Conservation (phyloP, 1,140 invertebrate genomes). For the Euura lappo region DNA sequence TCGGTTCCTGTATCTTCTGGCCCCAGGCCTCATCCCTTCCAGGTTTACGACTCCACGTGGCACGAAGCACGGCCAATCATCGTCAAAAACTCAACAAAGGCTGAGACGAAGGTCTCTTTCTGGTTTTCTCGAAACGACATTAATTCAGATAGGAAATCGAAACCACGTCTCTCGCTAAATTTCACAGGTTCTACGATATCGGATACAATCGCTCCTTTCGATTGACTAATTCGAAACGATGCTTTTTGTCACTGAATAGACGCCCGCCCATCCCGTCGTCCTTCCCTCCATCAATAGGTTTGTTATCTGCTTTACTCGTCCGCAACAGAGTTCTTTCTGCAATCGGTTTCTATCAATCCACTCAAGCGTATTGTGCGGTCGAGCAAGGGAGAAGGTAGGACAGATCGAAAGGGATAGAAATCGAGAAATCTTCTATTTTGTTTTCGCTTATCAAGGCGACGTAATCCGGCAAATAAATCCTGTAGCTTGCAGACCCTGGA, state of each 20-base stretch:
- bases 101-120: neutral
- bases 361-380: constrained; percentile 17
- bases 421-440: constrained; percentile 36
- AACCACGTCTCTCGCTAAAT: neutral
- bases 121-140: neutral
- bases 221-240: constrained; percentile 2
- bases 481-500: constrained; percentile 37
- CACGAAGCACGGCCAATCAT: neutral
- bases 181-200: neutral
- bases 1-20: neutral
- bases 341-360: constrained; percentile 50
- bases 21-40: neutral
- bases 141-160: neutral
- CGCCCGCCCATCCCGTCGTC: neutral
- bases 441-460: constrained; percentile 44
- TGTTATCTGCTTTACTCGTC: constrained; percentile 48
- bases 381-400: constrained; percentile 41
- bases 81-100: neutral
- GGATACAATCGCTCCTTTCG: neutral
- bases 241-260: neutral
- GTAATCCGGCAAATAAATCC: constrained; percentile 49
- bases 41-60: neutral
- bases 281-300: constrained; percentile 32
- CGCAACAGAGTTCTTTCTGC: constrained; percentile 35
- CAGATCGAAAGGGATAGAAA: constrained; percentile 38